A percentile compares a stretch with the other conserved stretches of the same genome.
phyloP scores from a whole-genome alignment of 2,797 vertebrate genomes.

The Coreius guichenoti region DNA sequence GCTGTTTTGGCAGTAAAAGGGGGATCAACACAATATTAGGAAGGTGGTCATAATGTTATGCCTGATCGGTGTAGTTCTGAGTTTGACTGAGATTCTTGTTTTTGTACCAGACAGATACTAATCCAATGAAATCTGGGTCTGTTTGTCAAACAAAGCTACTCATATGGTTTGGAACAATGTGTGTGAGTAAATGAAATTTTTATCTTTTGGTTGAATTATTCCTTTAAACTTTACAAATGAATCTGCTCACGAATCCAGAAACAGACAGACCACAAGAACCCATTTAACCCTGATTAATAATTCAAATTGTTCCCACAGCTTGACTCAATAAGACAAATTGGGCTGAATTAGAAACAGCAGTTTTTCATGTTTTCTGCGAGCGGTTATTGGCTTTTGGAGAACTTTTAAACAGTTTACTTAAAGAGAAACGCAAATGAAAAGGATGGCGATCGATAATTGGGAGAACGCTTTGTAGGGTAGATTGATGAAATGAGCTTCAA shows the following conservation, averaged over 20 bases:
- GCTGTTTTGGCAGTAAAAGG: too few species aligned
- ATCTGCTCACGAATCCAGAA: conserved; percentile 49
- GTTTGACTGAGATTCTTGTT: neutral
- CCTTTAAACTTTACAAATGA: conserved; percentile 42
- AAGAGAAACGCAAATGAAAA: conserved; percentile 33
- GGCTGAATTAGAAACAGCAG: conserved; percentile 40
- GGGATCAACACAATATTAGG: too few species aligned
- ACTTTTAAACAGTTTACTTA: conserved; percentile 41
- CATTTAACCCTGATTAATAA: conserved; percentile 59
- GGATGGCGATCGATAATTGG: conserved; percentile 40
- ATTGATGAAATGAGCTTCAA: conserved; percentile 47
- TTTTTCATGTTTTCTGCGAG: conserved; percentile 37
- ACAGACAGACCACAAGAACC: conserved; percentile 55
- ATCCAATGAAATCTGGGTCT: neutral
- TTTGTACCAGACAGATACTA: neutral
- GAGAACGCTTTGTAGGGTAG: conserved; percentile 21
- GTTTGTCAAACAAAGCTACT: neutral
- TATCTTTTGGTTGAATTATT: neutral
- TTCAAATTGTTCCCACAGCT: conserved; percentile 40
- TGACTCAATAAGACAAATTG: conserved; percentile 42
- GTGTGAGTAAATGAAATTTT: neutral
- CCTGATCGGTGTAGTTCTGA: neutral
- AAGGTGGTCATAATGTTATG: too few species aligned
- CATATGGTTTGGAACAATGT: neutral
- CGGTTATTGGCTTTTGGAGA: conserved; percentile 40